Base-by-base conservation (phyloP, 2,888 invertebrate species). In the Morpho achilles region DNA sequence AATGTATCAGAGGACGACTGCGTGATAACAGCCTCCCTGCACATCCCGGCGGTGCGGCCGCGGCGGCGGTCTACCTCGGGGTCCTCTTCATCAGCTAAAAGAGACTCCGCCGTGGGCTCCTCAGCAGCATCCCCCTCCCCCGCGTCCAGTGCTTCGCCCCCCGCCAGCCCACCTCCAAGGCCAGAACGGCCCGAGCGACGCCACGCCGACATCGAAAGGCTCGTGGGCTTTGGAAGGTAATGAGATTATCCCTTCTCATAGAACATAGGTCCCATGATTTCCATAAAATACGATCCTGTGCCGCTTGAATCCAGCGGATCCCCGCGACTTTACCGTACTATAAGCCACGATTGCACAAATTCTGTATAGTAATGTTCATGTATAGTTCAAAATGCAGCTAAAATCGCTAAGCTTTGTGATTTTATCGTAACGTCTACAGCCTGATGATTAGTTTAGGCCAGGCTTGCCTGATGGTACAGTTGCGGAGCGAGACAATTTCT, bases 11-110 rank as follows among this genome's bases (percentile, higher is more conserved):
- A 93, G 91, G 91, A 92, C 74, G 91, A 92, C 69, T 93, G 93
- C 66, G 93, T 95, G 58, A 95, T 96, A 70, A 96, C 95, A 0
- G 96, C 96, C 0, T 96, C 95, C 65, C 91, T 96, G 44, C 95
- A 95, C 73, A 95, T 96, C 86, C 95, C 96, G 7, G 93, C 92
- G 65, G 78, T 87, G 42, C 88, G 93, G 65, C 80, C 87, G 42
- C 91, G 91, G 2, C 74, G 91, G 58, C 89, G 91, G 65, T 90
- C 86, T 39, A 62, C 67, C 6, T 69, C 70, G 32, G 87, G 84
- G 62, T 87, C 87, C 2, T 86, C 85, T 60, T 78, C 81, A 9
- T 81, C 78, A 6, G 75, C 72, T 42, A 73, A 71, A 57, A 85
- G 91, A 32, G 94, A 94, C 79, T 94, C 94, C 22, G 94, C 94